Conservation (phyloP, 2,113 vertebrate genomes). For the Arvicanthis niloticus region DNA sequence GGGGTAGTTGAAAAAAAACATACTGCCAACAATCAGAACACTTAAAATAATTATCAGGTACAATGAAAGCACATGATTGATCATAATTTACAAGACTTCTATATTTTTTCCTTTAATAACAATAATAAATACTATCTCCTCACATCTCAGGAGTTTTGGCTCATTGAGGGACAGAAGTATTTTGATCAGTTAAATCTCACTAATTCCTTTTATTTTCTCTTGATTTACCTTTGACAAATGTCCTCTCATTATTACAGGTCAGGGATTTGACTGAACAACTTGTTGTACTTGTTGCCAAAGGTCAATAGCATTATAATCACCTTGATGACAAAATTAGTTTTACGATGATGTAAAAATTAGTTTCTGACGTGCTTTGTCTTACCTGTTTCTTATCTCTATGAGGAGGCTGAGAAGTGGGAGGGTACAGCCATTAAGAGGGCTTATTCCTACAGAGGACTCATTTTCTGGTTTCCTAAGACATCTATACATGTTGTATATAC, state of each 20-base stretch:
- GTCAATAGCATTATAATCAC: background rate
- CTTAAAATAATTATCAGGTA: background rate
- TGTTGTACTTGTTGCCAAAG: background rate
- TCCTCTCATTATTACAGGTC: background rate
- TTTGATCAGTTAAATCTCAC: background rate
- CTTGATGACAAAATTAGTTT: background rate
- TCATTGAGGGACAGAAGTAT: background rate
- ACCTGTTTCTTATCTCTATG: background rate
- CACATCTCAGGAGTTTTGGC: background rate
- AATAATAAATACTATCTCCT: background rate
- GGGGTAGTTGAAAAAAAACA: background rate
- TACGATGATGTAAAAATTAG: background rate
- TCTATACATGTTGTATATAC: too few species aligned
- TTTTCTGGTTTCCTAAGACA: background rate
- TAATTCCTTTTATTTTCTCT: background rate
- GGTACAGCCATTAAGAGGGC: background rate
- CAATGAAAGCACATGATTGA: constrained; percentile 31
- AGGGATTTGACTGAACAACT: background rate
- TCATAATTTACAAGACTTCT: constrained; percentile 67
- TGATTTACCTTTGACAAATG: constrained; percentile 15
- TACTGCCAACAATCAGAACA: background rate
- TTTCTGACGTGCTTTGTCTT: constrained; percentile 53
- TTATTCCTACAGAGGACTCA: background rate
- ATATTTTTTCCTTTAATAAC: constrained; percentile 67
- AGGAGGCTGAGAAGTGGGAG: background rate